Evolutionary conservation across 2,113 vertebrate genomes (phyloP), one percentile per base, ranked within the genome.

Genomic region (Microtus pennsylvanicus): DNA sequence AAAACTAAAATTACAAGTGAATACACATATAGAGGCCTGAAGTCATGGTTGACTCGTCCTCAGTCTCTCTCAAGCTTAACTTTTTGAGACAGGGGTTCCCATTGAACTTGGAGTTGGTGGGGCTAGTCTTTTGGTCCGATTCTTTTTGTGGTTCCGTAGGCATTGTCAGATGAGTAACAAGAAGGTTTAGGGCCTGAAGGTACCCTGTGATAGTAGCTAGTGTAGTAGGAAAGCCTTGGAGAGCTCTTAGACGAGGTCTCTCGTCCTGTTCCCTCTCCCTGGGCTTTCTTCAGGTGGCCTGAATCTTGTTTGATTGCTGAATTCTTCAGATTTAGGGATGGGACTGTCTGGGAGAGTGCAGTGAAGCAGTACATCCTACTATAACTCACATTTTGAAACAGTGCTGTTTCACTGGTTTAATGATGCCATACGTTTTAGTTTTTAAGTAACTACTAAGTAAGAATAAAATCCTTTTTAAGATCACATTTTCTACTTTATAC

Each of bases 371-470:
- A 35, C 45, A 50, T 81, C 38, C 14, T n/a, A 78, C 76, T 74
- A 45, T 52, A 26, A 16, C 26, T 61, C n/a, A 42, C 5, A 21
- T 61, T 77, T 42, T 12, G 26, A 70, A 70, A 81, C 93, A 77
- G 33, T 88, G 74, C 42, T 94, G 30, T 91, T 63, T 96, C 35
- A 11, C 9, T 92, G 19, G 19, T 87, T 17, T 76, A 52, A 45
- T 77, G 52, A 76, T 96, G 16, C 10, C 28, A 38, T 83, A 78
- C 58, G 2, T 77, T 30, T 77, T 88, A 78, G 82, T 33, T 90
- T 89, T 94, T 88, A 95, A 95, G 69, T 94, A 88, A 24, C 90
- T 45, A 38, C 35, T 87, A 69, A 96, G 72, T 72, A 69, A 91
- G 10, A 93, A 90, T n/a, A 42, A 65, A 24, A 50, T 75, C 1